phyloP scores from a whole-genome alignment of 2,888 invertebrate genomes.

The Liodrosophila aerea region DNA sequence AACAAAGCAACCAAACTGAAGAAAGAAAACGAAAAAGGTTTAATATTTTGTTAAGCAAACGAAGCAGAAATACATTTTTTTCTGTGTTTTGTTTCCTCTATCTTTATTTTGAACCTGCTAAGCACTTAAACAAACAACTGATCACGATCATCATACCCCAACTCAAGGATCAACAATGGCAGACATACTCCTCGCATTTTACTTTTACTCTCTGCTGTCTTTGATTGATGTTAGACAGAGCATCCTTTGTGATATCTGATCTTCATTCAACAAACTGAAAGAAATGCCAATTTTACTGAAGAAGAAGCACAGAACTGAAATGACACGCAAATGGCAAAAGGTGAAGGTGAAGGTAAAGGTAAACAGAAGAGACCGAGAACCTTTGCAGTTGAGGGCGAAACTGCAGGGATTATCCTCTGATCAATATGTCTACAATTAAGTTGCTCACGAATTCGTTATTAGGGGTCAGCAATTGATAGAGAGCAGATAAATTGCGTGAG shows the following conservation, averaged over 20 bases:
- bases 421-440: conserved; percentile 69
- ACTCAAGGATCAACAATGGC: conserved; percentile 51
- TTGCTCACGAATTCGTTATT: conserved; percentile 73
- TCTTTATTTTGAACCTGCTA: conserved; percentile 53
- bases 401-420: conserved; percentile 20
- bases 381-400: conserved; percentile 27
- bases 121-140: conserved; percentile 72
- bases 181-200: conserved; percentile 36
- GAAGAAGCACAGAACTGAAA: conserved; percentile 14
- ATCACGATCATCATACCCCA: conserved; percentile 47
- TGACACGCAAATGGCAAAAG: conserved; percentile 72
- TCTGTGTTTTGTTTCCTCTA: no score
- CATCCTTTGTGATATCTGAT: conserved; percentile 52
- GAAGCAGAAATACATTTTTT: conserved; percentile 65
- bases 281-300: conserved; percentile 70
- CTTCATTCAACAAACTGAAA: conserved; percentile 38
- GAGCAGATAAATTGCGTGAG: conserved; percentile 66
- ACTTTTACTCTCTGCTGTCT: conserved; percentile 59
- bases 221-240: conserved; percentile 63
- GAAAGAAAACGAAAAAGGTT: conserved; percentile 47
- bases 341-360: conserved; percentile 5
- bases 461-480: conserved; percentile 71
- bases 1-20: conserved; percentile 38
- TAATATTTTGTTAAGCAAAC: conserved; percentile 68
- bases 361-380: neutral